A percentile compares a stretch with the other conserved stretches of the same genome.
Evolutionary conservation across 1,140 invertebrate species (phyloP).

Genomic region (Bombus confusus): DNA sequence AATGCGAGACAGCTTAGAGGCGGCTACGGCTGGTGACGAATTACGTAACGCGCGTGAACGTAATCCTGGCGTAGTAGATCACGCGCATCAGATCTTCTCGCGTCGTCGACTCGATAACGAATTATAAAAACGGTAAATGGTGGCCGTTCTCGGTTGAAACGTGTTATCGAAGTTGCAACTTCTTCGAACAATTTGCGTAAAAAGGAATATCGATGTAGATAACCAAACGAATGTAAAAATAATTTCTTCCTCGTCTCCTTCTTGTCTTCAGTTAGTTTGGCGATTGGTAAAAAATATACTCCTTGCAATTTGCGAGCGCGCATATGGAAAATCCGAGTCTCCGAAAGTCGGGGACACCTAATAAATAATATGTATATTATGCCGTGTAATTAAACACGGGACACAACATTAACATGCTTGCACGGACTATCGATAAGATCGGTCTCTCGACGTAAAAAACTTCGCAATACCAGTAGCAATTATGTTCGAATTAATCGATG

Average conservation of each 20-base stretch:
- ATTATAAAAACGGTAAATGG: background rate
- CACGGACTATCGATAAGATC: background rate
- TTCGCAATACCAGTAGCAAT: background rate
- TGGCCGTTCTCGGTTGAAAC: background rate
- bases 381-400: background rate
- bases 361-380: background rate
- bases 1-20: background rate
- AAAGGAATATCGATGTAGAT: background rate
- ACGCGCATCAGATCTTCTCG: background rate
- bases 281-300: background rate
- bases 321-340: no score
- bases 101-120: background rate
- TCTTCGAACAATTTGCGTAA: background rate
- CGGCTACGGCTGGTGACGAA: background rate
- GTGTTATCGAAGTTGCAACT: no score
- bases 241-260: background rate
- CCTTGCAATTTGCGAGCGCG: background rate
- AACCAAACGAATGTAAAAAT: background rate
- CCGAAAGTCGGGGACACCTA: no score
- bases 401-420: background rate
- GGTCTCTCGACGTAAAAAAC: background rate
- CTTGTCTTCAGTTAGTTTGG: background rate
- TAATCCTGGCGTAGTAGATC: background rate
- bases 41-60: slow-evolving; percentile 6
- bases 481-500: background rate